Evolutionary conservation across 1,140 invertebrate species (phyloP), one percentile per base, ranked within the genome.

Genomic region (Tetramorium alpestre): DNA sequence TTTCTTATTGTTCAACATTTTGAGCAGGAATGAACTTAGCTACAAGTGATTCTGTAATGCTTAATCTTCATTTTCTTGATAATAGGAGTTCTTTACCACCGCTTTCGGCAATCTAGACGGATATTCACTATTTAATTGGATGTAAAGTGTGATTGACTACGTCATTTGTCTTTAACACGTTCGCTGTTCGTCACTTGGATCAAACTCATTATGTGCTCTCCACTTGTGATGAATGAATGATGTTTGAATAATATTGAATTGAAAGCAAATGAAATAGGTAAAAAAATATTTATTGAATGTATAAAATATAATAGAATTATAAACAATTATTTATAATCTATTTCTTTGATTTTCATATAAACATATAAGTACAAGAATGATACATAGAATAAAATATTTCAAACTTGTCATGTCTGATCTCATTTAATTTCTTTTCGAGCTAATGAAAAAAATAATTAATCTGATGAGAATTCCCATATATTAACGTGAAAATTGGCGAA

Each of bases 101-200:
- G 10, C 41, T 58, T 82, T 58, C 18, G 16, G 51, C 25, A 82
- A 58, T 82, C 10, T 25, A 44, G 6, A 11, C 51, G 16, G 22
- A 72, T 25, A 58, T 73, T 73, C 80, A 54, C 18, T 44, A 82
- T 82, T 82, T 47, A 82, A 82, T 82, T 58, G 80, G 25, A 44
- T 73, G 80, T 72, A 73, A 82, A 82, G 41, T 69, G 51, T 82
- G 80, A 82, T 82, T 82, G 80, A 82, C 80, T 60, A 51, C 67
- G 22, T 82, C 78, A 82, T 73, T 82, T 82, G 38, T 82, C 80
- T 82, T 73, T 82, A 82, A 82, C 80, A 82, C 67, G 38, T 73
- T 73, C 51, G 7, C 38, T 72, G 18, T 72, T 72, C 54, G 51
- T 82, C 80, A 82, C 38, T 82, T 73, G 67, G 25, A 60, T 82